A percentile compares a stretch with the other conserved stretches of the same genome.
Conservation (phyloP, 2,888 invertebrate species). For the Euphydryas editha region DNA sequence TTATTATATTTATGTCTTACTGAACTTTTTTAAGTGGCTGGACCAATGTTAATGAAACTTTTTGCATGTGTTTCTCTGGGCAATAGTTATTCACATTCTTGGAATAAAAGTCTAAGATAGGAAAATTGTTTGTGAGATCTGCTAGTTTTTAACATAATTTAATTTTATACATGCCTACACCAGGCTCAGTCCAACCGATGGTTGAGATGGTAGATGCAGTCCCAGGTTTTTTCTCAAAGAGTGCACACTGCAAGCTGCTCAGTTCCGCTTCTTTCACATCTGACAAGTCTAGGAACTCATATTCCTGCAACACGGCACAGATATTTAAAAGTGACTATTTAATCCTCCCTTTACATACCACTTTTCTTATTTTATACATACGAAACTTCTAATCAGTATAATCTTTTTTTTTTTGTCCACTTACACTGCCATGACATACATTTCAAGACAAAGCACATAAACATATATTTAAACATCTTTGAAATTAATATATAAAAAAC, state of each 20-base stretch:
- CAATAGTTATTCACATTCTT: too few relatives aligned
- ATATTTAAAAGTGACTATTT: constrained; percentile 47
- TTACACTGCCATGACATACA: background rate
- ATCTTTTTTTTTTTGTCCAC: background rate
- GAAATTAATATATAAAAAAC: too few relatives aligned
- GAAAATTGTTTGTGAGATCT: too few relatives aligned
- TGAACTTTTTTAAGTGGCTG: too few relatives aligned
- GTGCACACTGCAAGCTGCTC: constrained; percentile 84
- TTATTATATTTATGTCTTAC: too few relatives aligned
- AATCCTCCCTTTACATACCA: constrained; percentile 42
- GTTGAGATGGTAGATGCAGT: constrained; percentile 56
- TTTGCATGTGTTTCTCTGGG: too few relatives aligned
- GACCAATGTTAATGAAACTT: too few relatives aligned
- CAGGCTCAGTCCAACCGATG: constrained; percentile 65
- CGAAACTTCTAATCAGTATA: constrained; percentile 11
- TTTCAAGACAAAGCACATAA: constrained; percentile 1
- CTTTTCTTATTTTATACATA: constrained; percentile 33
- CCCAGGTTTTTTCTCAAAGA: constrained; percentile 72
- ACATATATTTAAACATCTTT: too few relatives aligned
- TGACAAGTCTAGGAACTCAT: constrained; percentile 90
- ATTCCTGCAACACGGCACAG: constrained; percentile 81
- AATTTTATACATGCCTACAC: constrained; percentile 59
- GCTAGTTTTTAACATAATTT: background rate
- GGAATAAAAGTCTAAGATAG: too few relatives aligned
- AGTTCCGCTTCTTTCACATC: constrained; percentile 88